Conservation (phyloP, 2,888 invertebrate genomes). For the Melolontha melolontha region DNA sequence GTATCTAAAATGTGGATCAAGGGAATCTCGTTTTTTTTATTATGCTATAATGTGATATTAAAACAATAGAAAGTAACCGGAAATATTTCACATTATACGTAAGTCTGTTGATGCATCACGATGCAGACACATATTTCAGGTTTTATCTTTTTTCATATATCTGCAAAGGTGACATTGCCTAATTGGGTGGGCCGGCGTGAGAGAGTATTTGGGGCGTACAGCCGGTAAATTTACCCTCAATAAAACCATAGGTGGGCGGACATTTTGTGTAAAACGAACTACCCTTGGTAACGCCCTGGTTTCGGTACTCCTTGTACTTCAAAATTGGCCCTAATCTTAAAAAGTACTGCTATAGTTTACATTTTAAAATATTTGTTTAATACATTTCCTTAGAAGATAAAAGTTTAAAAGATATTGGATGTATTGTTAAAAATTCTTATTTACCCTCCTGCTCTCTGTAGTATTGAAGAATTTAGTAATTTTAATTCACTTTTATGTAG, state of each 20-base stretch:
- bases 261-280: conserved; percentile 35
- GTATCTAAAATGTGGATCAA: conserved; percentile 35
- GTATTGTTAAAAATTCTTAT: too few relatives aligned
- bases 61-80: conserved; percentile 39
- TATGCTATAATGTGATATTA: conserved; percentile 1
- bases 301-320: conserved; percentile 17
- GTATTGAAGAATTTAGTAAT: too few relatives aligned
- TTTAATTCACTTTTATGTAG: too few relatives aligned
- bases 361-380: too few relatives aligned
- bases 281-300: conserved; percentile 39
- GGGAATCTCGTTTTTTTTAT: conserved; percentile 21
- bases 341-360: not conserved
- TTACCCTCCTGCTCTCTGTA: too few relatives aligned
- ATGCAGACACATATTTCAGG: conserved; percentile 14
- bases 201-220: conserved; percentile 36
- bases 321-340: not conserved
- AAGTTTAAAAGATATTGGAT: too few relatives aligned
- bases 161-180: conserved; percentile 29
- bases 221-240: conserved; percentile 39
- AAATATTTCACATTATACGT: conserved; percentile 35
- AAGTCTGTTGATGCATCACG: conserved; percentile 24
- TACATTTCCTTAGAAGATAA: too few relatives aligned
- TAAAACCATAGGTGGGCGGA: conserved; percentile 40
- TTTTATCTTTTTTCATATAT: conserved; percentile 21
- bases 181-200: conserved; percentile 42